These are phyloP conservation scores for Theocolax elegans DNA, from an alignment of 1,140 invertebrate species.

Conservation along the genomic window DNA sequence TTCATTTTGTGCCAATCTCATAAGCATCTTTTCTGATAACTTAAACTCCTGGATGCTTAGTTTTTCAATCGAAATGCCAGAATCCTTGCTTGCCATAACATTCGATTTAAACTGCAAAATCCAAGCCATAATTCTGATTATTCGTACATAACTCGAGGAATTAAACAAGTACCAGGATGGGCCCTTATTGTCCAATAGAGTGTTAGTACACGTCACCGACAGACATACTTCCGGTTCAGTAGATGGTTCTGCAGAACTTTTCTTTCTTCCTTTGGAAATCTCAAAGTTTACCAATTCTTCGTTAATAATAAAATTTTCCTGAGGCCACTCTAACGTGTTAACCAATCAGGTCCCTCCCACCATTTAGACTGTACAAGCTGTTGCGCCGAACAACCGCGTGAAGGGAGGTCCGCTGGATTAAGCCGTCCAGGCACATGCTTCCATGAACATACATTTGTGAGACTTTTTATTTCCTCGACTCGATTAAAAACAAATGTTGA, in stretches of 20 bases:
- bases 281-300: constrained; percentile 42
- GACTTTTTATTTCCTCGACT: constrained; percentile 33
- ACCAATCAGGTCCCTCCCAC: constrained; percentile 55
- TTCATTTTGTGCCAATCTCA: constrained; percentile 28
- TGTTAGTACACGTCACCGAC: constrained; percentile 47
- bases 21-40: constrained; percentile 37
- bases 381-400: constrained; percentile 49
- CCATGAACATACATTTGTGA: constrained; percentile 30
- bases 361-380: constrained; percentile 46
- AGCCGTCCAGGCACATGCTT: constrained; percentile 41
- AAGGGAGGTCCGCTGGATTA: constrained; percentile 49
- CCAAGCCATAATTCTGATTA: too few relatives aligned
- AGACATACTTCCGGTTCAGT: not conserved
- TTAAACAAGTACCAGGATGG: too few relatives aligned
- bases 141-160: too few relatives aligned
- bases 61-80: too few relatives aligned
- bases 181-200: constrained; percentile 10
- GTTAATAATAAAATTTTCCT: not conserved
- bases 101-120: too few relatives aligned
- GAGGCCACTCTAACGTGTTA: constrained; percentile 47
- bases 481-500: constrained; percentile 33
- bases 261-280: too few relatives aligned
- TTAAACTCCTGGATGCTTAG: constrained; percentile 42
- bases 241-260: constrained; percentile 22
- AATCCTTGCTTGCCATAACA: too few relatives aligned